A percentile compares a stretch with the other conserved stretches of the same genome.
Conservation (phyloP, 2,797 vertebrate genomes). For the Centroberyx gerrardi region DNA sequence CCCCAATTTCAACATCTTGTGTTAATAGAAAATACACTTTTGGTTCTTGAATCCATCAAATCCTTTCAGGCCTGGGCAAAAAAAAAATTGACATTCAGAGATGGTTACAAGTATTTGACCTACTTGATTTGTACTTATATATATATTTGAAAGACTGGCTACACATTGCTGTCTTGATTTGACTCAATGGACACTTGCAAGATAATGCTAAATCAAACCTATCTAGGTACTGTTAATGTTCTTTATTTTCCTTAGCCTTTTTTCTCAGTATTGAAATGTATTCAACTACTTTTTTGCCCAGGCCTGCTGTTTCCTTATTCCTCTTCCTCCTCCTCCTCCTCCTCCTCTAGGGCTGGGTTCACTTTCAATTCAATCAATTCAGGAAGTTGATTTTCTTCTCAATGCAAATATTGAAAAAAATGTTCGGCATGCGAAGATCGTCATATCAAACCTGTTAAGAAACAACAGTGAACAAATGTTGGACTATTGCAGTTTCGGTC, state of each 20-base stretch:
- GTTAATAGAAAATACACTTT: constrained; percentile 58
- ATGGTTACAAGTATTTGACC: neutral
- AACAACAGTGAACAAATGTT: constrained; percentile 40
- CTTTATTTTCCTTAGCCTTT: too few relatives aligned
- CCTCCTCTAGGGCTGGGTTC: constrained; percentile 30
- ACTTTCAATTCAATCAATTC: constrained; percentile 59
- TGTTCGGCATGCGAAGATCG: constrained; percentile 21
- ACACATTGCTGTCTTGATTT: neutral
- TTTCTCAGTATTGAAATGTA: constrained; percentile 33
- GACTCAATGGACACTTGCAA: too few relatives aligned
- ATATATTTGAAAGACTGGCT: constrained; percentile 12
- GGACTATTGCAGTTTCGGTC: constrained; percentile 35
- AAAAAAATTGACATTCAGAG: constrained; percentile 5
- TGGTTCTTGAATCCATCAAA: constrained; percentile 30
- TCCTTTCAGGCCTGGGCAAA: constrained; percentile 56
- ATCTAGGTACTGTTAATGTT: too few relatives aligned
- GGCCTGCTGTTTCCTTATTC: constrained; percentile 35
- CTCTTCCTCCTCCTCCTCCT: neutral
- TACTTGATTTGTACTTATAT: constrained; percentile 4
- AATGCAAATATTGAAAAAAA: constrained; percentile 36
- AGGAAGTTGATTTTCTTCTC: constrained; percentile 16
- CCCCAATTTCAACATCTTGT: constrained; percentile 40
- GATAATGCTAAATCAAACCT: too few relatives aligned
- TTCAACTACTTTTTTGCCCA: constrained; percentile 42
- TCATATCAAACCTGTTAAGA: constrained; percentile 22